These are phyloP conservation scores for Silurus glanis DNA, from an alignment of 2,113 vertebrate species.

Conservation along the genomic window DNA sequence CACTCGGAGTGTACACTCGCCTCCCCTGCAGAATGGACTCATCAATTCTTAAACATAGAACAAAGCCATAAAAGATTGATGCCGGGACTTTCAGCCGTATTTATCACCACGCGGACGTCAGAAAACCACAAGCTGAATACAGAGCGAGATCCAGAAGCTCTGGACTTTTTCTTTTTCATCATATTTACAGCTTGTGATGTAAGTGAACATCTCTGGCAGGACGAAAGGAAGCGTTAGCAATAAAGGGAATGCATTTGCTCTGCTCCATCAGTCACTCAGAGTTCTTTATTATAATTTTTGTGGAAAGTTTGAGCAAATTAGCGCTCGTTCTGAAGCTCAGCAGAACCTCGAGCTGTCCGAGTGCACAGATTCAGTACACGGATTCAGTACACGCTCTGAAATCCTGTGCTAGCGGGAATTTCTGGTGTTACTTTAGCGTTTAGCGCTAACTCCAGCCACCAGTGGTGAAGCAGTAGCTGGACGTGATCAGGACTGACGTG, in stretches of 20 bases:
- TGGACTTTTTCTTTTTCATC: background rate
- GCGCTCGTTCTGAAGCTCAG: background rate
- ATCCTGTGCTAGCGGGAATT: background rate
- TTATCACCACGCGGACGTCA: conserved; percentile 25
- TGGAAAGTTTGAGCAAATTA: background rate
- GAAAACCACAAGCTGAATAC: background rate
- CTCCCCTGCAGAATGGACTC: conserved; percentile 44
- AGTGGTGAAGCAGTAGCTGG: conserved; percentile 7
- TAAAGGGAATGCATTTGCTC: conserved; percentile 35
- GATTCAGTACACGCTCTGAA: background rate
- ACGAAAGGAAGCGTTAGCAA: conserved; percentile 37
- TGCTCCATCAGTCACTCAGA: conserved; percentile 2
- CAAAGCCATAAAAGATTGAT: conserved; percentile 51
- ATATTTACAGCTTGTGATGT: background rate
- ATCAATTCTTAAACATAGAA: conserved; percentile 51
- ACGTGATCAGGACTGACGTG: conserved; percentile 22
- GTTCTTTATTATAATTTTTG: background rate
- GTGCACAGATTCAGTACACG: background rate
- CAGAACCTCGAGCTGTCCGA: conserved; percentile 19
- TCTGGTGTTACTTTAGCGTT: background rate
- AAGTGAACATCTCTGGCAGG: conserved; percentile 1
- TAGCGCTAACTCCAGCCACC: conserved; percentile 3
- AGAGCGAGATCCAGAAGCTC: background rate
- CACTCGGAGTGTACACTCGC: conserved; percentile 37
- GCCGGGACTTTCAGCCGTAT: conserved; percentile 30